Evolutionary conservation across 1,140 invertebrate species (phyloP), one percentile per base, ranked within the genome.

Genomic region (Papilio helenus): DNA sequence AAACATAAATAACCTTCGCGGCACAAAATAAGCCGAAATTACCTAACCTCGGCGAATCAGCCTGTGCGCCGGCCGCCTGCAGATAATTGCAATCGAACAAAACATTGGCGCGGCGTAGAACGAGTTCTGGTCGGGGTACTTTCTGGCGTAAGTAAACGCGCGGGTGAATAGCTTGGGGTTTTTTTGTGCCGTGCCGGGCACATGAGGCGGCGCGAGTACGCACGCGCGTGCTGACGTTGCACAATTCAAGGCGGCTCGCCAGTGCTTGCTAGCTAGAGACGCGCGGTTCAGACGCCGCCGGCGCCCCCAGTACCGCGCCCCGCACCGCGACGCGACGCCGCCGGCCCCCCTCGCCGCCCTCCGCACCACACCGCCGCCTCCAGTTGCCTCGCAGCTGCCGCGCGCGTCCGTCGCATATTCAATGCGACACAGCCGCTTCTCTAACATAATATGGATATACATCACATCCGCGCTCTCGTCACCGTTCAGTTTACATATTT

Each of bases 371-470:
- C 81, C 79, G 81, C 76, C 85, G 80, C 84, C 83, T 86, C 82
- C 87, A 94, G 92, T 94, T 90, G 89, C 87, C 86, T 81, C 90
- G 92, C 93, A 94, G 91, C 92, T 91, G 91, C 88, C 92, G 91
- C 91, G 90, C 89, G 90, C 82, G 88, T 81, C 72, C 82, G 93
- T 94, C 92, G 93, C 93, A 91, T 92, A 79, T 76, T 86, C 79
- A 29, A 91, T 92, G 92, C 92, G 93, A 93, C 92, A 77, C 79
- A 86, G 92, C 88, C 88, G 79, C 80, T 80, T 76, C 81, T 88
- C 84, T 83, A 85, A 79, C 87, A 89, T 93, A 93, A 94, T 94
- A 94, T 94, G 93, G 93, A 93, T 93, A 93, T 92, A 93, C 87
- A 89, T 81, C 87, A 94, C 87, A 93, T 89, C 82, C 91, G 92